Conservation (phyloP, 2,113 vertebrate species). For the Zeus faber region DNA sequence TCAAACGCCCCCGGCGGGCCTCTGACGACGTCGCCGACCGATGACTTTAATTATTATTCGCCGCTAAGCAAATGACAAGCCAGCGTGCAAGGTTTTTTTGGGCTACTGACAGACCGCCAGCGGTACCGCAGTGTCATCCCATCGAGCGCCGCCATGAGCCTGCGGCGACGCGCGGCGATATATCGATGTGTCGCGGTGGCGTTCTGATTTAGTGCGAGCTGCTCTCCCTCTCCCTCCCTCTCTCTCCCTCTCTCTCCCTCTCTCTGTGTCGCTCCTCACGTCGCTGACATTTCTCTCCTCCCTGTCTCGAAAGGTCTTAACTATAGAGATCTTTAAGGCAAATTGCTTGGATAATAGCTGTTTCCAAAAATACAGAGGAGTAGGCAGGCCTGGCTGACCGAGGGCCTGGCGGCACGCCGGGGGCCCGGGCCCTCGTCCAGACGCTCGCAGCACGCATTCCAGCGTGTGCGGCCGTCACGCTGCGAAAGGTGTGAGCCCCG, state of each 20-base stretch:
- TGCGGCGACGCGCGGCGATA: too few species aligned
- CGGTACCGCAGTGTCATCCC: slow-evolving; percentile 28
- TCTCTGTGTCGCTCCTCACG: too few species aligned
- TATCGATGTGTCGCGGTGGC: too few species aligned
- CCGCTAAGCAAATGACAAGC: slow-evolving; percentile 21
- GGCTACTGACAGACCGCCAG: slow-evolving; percentile 24
- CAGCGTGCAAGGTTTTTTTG: slow-evolving; percentile 15
- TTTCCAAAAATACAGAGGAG: slow-evolving; percentile 72
- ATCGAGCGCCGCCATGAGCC: too few species aligned
- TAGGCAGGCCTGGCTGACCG: slow-evolving; percentile 54
- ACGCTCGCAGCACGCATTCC: slow-evolving; percentile 40
- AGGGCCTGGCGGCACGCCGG: slow-evolving; percentile 59
- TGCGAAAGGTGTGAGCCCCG: slow-evolving; percentile 54
- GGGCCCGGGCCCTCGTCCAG: slow-evolving; percentile 45
- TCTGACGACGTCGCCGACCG: slow-evolving; percentile 25
- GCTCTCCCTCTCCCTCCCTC: too few species aligned
- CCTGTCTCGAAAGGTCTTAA: slow-evolving; percentile 34
- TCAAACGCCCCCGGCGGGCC: slow-evolving; percentile 14
- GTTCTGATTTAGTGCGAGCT: too few species aligned
- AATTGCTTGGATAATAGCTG: slow-evolving; percentile 71
- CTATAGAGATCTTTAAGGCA: slow-evolving; percentile 60
- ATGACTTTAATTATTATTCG: slow-evolving; percentile 26
- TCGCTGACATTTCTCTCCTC: slow-evolving; percentile 45
- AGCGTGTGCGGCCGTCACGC: slow-evolving; percentile 35
- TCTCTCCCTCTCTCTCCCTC: too few species aligned